A percentile compares a stretch with the other conserved stretches of the same genome.
These are phyloP conservation scores for Drosophila longiperda DNA, from an alignment of 2,888 invertebrate species.

Conservation along the genomic window DNA sequence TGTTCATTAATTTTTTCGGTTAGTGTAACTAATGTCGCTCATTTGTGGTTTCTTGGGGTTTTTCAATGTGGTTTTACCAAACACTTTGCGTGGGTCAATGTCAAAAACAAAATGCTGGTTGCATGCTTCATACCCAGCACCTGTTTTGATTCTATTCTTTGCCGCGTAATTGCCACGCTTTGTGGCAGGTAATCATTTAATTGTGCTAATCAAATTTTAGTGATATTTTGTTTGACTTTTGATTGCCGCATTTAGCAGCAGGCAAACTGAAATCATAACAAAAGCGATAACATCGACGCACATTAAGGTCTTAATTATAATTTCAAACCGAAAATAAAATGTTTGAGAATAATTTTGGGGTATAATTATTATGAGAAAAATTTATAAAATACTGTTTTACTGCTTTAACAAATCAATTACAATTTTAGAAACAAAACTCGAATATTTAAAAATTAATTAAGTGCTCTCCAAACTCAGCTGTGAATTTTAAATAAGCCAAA, in stretches of 20 bases:
- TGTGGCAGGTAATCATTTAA: constrained; percentile 77
- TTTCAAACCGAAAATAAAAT: constrained; percentile 1
- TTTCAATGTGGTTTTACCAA: constrained; percentile 14
- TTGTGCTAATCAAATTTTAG: constrained; percentile 76
- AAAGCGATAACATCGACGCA: constrained; percentile 20
- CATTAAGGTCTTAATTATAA: constrained; percentile 10
- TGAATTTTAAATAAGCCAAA: too few relatives aligned
- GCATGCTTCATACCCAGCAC: constrained; percentile 33
- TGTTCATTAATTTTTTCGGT: constrained; percentile 72
- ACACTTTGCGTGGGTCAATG: constrained; percentile 73
- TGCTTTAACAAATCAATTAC: neutral
- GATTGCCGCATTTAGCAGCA: constrained; percentile 69
- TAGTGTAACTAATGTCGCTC: constrained; percentile 76
- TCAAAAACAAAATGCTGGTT: constrained; percentile 36
- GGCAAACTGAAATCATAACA: constrained; percentile 32
- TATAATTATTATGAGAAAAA: neutral
- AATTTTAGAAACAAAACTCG: neutral
- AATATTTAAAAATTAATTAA: neutral
- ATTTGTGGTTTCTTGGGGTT: constrained; percentile 70
- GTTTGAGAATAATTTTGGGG: neutral
- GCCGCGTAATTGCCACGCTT: constrained; percentile 69
- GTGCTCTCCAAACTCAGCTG: neutral
- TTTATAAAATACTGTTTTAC: neutral
- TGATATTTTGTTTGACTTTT: constrained; percentile 56
- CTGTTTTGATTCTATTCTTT: constrained; percentile 19